A percentile compares a stretch with the other conserved stretches of the same genome.
phyloP scores from a whole-genome alignment of 1,140 invertebrate species.

The Coenobita brevimanus region DNA sequence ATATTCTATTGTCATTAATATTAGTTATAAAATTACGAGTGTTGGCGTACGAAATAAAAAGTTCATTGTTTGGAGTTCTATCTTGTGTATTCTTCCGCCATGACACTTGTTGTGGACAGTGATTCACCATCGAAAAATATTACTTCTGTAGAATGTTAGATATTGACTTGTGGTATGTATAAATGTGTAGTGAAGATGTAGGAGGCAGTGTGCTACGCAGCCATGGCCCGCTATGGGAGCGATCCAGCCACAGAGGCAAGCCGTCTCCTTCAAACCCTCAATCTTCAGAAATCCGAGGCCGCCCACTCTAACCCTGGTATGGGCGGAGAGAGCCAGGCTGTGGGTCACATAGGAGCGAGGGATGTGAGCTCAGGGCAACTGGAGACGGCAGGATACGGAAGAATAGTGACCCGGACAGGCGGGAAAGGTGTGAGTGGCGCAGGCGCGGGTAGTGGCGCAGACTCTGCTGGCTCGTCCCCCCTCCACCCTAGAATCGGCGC shows the following conservation, averaged over 20 bases:
- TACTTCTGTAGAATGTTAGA: neutral
- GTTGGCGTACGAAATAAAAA: neutral
- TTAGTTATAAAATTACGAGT: neutral
- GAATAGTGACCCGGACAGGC: slow-evolving; percentile 34
- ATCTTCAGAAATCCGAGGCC: slow-evolving; percentile 28
- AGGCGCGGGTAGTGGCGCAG: slow-evolving; percentile 44
- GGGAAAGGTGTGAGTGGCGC: slow-evolving; percentile 30
- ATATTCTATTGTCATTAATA: neutral
- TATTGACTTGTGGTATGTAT: neutral
- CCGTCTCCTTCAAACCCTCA: slow-evolving; percentile 50
- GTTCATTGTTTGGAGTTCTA: slow-evolving; percentile 60
- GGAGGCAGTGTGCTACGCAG: slow-evolving; percentile 19
- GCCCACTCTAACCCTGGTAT: slow-evolving; percentile 40
- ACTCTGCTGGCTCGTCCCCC: neutral
- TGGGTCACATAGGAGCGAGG: neutral
- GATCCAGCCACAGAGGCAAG: slow-evolving; percentile 43
- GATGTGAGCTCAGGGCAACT: neutral
- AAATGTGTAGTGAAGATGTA: slow-evolving; percentile 6
- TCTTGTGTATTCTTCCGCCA: slow-evolving; percentile 53
- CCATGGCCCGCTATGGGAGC: slow-evolving; percentile 58
- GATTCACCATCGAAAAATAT: slow-evolving; percentile 29
- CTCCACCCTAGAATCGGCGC: slow-evolving; percentile 73
- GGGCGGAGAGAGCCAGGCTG: slow-evolving; percentile 38
- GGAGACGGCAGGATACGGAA: slow-evolving; percentile 38
- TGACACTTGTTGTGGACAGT: slow-evolving; percentile 61